Conservation (phyloP, 2,888 invertebrate genomes). For the Lydus trimaculatus region DNA sequence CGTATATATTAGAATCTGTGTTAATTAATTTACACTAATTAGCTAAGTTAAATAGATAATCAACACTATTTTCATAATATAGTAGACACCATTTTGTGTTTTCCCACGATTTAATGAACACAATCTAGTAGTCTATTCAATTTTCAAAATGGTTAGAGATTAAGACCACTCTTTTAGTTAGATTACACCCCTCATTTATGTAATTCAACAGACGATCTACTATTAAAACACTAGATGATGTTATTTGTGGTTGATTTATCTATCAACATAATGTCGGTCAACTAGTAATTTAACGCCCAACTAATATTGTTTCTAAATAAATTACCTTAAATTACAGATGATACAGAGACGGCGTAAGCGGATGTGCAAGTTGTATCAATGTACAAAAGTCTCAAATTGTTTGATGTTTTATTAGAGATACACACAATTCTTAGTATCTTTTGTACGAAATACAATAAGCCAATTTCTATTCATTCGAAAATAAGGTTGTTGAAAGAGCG, state of each 20-base stretch:
- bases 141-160: neutral
- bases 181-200: neutral
- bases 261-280: neutral
- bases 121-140: neutral
- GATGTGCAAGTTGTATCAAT: no score
- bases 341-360: no score
- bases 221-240: conserved; percentile 1
- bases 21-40: conserved; percentile 24
- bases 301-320: neutral
- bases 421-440: no score
- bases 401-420: no score
- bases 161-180: neutral
- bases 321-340: neutral
- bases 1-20: conserved; percentile 4
- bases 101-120: neutral
- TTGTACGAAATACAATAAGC: no score
- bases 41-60: conserved; percentile 19
- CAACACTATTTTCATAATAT: conserved; percentile 6
- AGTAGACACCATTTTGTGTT: neutral
- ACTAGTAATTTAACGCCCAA: neutral
- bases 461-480: no score
- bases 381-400: no score
- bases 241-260: neutral
- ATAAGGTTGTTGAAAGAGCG: no score
- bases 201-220: neutral